Conservation (phyloP, 2,797 vertebrate genomes). For the Oreonectes daqikongensis region DNA sequence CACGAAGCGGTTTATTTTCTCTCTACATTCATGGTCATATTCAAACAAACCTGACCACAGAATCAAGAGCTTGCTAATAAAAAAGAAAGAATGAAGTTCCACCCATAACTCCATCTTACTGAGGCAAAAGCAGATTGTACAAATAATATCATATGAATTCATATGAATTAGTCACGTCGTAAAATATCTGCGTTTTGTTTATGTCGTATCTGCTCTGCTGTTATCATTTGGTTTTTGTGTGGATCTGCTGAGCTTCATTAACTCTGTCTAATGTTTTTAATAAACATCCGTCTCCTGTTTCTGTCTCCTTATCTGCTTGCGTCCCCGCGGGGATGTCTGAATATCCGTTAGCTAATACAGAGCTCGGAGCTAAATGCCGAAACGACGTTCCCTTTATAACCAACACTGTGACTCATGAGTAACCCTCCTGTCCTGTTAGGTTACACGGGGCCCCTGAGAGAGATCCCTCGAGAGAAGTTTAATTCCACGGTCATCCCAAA, state of each 20-base stretch:
- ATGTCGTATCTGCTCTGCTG: constrained; percentile 2
- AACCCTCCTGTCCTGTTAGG: constrained; percentile 71
- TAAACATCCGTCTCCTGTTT: constrained; percentile 42
- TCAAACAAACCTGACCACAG: too few relatives aligned
- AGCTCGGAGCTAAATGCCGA: too few relatives aligned
- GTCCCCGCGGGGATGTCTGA: constrained; percentile 1
- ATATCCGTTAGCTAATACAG: not conserved
- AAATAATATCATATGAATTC: too few relatives aligned
- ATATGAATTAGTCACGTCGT: too few relatives aligned
- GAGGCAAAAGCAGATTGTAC: too few relatives aligned
- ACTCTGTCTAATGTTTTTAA: constrained; percentile 38
- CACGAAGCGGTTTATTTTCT: too few relatives aligned
- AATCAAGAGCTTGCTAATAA: too few relatives aligned
- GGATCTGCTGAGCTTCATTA: constrained; percentile 34
- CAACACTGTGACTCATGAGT: constrained; percentile 14
- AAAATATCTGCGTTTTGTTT: too few relatives aligned
- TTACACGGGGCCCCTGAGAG: constrained; percentile 85
- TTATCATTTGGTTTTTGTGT: constrained; percentile 18
- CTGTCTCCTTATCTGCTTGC: constrained; percentile 28
- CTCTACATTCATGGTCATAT: too few relatives aligned
- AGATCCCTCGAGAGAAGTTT: constrained; percentile 90
- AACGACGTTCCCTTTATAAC: constrained; percentile 20
- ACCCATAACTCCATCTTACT: too few relatives aligned
- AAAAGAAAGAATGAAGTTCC: too few relatives aligned
- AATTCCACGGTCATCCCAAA: constrained; percentile 90